A percentile compares a stretch with the other conserved stretches of the same genome.
These are phyloP conservation scores for Macrophya annulata DNA, from an alignment of 2,888 invertebrate genomes.

Conservation along the genomic window DNA sequence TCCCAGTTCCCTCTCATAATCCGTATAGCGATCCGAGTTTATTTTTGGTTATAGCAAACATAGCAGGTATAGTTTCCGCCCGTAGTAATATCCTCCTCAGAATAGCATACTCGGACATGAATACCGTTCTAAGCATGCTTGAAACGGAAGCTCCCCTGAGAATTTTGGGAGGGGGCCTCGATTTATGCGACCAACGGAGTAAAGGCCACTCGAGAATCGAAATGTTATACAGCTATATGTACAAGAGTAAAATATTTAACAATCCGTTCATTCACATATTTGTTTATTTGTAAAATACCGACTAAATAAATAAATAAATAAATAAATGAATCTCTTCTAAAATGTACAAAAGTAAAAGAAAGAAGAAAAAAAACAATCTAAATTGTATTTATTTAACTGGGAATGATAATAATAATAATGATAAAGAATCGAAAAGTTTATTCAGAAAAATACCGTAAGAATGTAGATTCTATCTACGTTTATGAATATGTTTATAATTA, in stretches of 20 bases:
- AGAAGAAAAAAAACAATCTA: background rate
- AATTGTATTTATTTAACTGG: too few species aligned
- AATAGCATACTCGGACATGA: background rate
- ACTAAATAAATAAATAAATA: background rate
- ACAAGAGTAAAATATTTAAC: background rate
- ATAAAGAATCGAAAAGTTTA: background rate
- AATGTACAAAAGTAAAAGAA: background rate
- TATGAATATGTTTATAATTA: background rate
- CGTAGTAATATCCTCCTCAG: background rate
- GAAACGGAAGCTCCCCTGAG: constrained; percentile 11
- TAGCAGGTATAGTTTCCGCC: background rate
- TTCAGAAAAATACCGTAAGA: background rate
- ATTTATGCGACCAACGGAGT: background rate
- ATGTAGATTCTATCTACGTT: background rate
- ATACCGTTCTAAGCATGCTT: constrained; percentile 1
- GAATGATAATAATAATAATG: too few species aligned
- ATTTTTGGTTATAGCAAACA: background rate
- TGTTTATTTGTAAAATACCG: background rate
- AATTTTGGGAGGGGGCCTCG: background rate
- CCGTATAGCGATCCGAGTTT: background rate
- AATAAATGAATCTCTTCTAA: background rate
- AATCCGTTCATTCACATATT: background rate
- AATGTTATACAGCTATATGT: too few species aligned
- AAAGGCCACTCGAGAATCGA: too few species aligned
- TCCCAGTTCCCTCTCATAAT: background rate